Evolutionary conservation across 2,797 vertebrate species (phyloP).

Genomic region (Danio kyathit): DNA sequence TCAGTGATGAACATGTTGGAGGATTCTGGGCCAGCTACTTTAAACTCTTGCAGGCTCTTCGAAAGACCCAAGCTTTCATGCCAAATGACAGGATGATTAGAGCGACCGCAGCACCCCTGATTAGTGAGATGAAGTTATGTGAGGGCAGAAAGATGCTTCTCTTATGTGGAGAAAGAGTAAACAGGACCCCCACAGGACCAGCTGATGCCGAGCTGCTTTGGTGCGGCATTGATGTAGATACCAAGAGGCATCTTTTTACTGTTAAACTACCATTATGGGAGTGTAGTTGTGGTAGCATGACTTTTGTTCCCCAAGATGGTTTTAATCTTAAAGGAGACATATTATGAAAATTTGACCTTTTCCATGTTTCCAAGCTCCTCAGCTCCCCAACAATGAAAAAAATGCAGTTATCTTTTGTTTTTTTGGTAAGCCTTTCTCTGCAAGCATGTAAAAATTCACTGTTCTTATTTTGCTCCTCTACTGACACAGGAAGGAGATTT

Average conservation of each 20-base stretch:
- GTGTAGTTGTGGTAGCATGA: background rate
- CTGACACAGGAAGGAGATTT: no score
- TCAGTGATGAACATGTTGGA: conserved; percentile 18
- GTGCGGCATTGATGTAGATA: conserved; percentile 21
- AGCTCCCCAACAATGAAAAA: no score
- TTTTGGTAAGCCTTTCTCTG: no score
- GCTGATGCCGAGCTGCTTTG: conserved; percentile 21
- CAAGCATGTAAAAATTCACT: no score
- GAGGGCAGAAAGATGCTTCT: conserved; percentile 29
- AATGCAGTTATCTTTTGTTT: no score
- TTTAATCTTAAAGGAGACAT: background rate
- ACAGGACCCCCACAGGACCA: conserved; percentile 43
- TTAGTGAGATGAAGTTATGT: conserved; percentile 39
- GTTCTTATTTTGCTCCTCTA: no score
- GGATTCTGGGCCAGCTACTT: conserved; percentile 10
- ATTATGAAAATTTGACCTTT: no score
- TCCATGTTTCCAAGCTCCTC: no score
- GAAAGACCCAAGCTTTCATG: conserved; percentile 32
- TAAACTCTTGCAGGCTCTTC: conserved; percentile 9
- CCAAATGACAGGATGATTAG: conserved; percentile 47
- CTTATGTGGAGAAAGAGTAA: conserved; percentile 48
- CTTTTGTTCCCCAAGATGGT: background rate
- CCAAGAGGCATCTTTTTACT: background rate
- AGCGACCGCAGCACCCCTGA: conserved; percentile 42
- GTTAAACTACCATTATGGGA: conserved; percentile 13